Percentiles rank a stretch among this genome's conserved stretches.
phyloP scores from a whole-genome alignment of 2,888 invertebrate species.

The Agriotes lineatus region DNA sequence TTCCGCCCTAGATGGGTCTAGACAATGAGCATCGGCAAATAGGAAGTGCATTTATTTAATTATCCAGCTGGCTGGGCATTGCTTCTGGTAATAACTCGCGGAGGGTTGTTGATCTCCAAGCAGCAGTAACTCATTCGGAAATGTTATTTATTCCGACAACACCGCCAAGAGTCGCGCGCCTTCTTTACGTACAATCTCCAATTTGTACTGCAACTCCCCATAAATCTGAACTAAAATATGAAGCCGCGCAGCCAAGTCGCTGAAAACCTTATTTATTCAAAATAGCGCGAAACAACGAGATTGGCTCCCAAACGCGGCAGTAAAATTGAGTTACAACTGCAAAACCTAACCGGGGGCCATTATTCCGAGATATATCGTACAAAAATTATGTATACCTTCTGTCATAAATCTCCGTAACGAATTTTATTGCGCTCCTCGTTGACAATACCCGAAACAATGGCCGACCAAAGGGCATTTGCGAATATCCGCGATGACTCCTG shows the following conservation, averaged over 20 bases:
- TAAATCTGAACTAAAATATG: slow-evolving; percentile 32
- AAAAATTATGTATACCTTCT: slow-evolving; percentile 42
- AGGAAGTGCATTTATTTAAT: slow-evolving; percentile 52
- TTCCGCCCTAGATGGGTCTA: slow-evolving; percentile 48
- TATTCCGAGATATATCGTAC: slow-evolving; percentile 48
- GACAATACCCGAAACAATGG: slow-evolving; percentile 47
- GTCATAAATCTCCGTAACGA: slow-evolving; percentile 54
- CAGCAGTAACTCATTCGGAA: slow-evolving; percentile 15
- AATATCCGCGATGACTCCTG: slow-evolving; percentile 26
- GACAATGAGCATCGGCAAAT: slow-evolving; percentile 47
- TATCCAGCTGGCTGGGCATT: slow-evolving; percentile 46
- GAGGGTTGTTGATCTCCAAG: slow-evolving; percentile 18
- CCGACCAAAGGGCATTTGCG: slow-evolving; percentile 24
- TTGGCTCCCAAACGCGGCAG: slow-evolving; percentile 42
- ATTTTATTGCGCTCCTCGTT: slow-evolving; percentile 54
- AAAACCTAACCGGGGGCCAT: slow-evolving; percentile 49
- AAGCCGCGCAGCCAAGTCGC: slow-evolving; percentile 41
- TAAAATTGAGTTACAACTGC: slow-evolving; percentile 48
- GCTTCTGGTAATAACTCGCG: slow-evolving; percentile 22
- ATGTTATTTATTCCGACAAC: slow-evolving; percentile 19
- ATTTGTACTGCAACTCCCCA: slow-evolving; percentile 25
- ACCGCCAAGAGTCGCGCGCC: slow-evolving; percentile 1
- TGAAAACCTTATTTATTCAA: slow-evolving; percentile 44
- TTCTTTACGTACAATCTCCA: slow-evolving; percentile 26
- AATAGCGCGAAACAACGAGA: slow-evolving; percentile 33